phyloP scores from a whole-genome alignment of 2,113 vertebrate genomes.

The Solenodon paradoxus region DNA sequence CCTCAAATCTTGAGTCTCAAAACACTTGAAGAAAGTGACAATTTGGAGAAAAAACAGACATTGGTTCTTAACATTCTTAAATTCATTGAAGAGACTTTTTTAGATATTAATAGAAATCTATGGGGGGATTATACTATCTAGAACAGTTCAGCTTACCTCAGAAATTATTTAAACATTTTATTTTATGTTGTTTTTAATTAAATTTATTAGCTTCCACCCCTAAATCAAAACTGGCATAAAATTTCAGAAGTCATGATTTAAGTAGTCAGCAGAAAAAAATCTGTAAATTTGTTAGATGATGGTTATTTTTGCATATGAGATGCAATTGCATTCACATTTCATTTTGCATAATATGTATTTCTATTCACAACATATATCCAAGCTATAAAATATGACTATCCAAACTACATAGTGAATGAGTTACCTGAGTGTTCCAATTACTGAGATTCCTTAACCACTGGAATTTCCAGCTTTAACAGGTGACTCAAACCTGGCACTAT shows the following conservation, averaged over 20 bases:
- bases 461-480: background rate
- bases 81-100: constrained; percentile 35
- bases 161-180: constrained; percentile 36
- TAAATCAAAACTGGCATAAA: constrained; percentile 46
- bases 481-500: background rate
- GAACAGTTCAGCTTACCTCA: constrained; percentile 17
- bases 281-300: constrained; percentile 26
- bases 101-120: constrained; percentile 25
- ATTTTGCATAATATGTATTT: background rate
- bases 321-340: background rate
- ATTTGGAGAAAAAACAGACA: constrained; percentile 22
- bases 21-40: constrained; percentile 26
- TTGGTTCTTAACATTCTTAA: constrained; percentile 39
- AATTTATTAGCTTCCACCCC: background rate
- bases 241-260: constrained; percentile 11
- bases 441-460: background rate
- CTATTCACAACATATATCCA: background rate
- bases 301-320: constrained; percentile 4
- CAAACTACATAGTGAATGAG: background rate
- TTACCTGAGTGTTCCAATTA: background rate
- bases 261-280: constrained; percentile 21
- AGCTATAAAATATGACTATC: background rate
- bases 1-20: constrained; percentile 37
- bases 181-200: constrained; percentile 46
- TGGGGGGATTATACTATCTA: background rate